A percentile compares a stretch with the other conserved stretches of the same genome.
phyloP scores from a whole-genome alignment of 2,113 vertebrate genomes.

The Podilymbus podiceps region DNA sequence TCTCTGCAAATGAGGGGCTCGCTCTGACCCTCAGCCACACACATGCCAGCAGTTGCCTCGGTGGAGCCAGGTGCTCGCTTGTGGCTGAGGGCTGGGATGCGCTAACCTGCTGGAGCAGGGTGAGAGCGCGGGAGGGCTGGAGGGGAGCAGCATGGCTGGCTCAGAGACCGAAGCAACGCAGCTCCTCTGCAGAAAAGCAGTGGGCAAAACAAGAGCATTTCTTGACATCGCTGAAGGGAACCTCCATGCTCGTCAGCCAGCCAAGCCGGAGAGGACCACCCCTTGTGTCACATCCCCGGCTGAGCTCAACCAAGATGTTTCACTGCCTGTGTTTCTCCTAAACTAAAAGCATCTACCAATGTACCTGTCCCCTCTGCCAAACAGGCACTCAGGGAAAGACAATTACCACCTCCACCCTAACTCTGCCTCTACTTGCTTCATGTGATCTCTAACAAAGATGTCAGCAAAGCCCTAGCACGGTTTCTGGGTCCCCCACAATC shows the following conservation, averaged over 20 bases:
- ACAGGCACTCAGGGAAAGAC: background rate
- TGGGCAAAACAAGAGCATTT: background rate
- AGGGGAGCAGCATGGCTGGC: background rate
- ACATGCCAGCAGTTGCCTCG: no score
- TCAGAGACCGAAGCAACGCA: background rate
- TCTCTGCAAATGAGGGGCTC: background rate
- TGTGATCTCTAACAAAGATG: background rate
- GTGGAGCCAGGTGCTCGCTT: rapidly evolving
- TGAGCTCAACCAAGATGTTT: background rate
- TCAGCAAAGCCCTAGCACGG: constrained; percentile 85
- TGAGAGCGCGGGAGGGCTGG: background rate
- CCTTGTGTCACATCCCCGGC: no score
- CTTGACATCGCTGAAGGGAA: background rate
- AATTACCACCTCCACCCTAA: background rate
- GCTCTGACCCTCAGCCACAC: background rate
- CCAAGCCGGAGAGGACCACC: background rate
- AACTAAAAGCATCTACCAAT: background rate
- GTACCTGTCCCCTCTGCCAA: background rate
- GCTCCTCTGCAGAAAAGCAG: background rate
- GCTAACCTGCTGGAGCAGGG: rapidly evolving
- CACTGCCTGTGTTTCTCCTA: background rate
- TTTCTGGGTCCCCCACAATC: constrained; percentile 89
- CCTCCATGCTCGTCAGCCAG: background rate
- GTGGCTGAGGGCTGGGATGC: background rate
- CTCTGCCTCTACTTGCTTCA: background rate